These are phyloP conservation scores for Poeciliopsis prolifica DNA, from an alignment of 2,113 vertebrate genomes.

Conservation along the genomic window DNA sequence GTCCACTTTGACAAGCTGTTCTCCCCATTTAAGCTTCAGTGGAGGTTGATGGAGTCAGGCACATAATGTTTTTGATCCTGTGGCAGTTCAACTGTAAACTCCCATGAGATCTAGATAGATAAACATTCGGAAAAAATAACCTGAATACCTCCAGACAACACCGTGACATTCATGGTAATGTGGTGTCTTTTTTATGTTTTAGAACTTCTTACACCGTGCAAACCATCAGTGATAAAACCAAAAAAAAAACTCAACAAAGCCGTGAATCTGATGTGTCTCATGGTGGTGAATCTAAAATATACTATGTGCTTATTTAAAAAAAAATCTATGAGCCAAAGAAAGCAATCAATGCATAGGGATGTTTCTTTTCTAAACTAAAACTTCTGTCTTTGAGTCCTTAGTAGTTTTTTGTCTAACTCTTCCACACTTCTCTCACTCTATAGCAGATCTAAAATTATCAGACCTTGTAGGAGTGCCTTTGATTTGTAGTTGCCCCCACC, in stretches of 20 bases:
- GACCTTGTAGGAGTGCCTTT: constrained; percentile 14
- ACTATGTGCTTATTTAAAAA: background rate
- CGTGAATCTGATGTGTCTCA: background rate
- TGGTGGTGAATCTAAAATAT: background rate
- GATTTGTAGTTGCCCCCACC: constrained; percentile 31
- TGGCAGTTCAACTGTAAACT: constrained; percentile 19
- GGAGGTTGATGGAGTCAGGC: background rate
- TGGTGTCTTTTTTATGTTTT: background rate
- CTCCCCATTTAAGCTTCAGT: background rate
- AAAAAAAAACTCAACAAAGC: background rate
- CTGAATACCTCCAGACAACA: constrained; percentile 39
- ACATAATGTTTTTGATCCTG: constrained; percentile 4
- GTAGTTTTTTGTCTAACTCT: background rate
- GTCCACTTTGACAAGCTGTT: background rate
- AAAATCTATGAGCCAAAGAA: background rate
- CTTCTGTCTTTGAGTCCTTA: background rate
- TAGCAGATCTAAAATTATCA: background rate
- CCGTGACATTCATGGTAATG: constrained; percentile 10
- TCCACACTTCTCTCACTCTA: background rate
- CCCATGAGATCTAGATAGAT: constrained; percentile 29
- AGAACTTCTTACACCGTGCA: background rate
- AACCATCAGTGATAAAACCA: constrained; percentile 30
- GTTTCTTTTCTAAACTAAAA: background rate
- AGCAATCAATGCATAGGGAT: background rate
- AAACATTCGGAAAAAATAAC: background rate